Evolutionary conservation across 2,797 vertebrate genomes (phyloP), one percentile per base, ranked within the genome.

Genomic region (Aulostomus chinensis): DNA sequence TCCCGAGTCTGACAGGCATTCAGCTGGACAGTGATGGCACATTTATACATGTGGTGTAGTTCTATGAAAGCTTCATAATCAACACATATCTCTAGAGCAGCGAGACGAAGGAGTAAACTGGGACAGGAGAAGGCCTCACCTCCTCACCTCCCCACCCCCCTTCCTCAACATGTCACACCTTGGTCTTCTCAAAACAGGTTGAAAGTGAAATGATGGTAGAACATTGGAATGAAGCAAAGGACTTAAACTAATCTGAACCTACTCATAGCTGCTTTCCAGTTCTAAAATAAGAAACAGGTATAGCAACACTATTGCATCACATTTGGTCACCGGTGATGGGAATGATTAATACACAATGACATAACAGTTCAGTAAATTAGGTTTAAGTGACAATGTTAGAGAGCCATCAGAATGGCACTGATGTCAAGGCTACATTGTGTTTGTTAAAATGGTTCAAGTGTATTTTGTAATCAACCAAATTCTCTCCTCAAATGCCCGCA

Each of bases 161-260:
- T 8, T 4, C 22, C 8, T 29, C 25, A 66, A 58, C 20, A 37
- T 3, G 4, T 29, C 10, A 59, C 11, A 48, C 20, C 31, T 61
- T 77, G 70, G 72, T 74, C 63, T 55, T 39, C 34, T 29, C 12
- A 28, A n/a, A 17, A 11, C 4, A 8, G 36, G 32, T n/a, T 30
- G 22, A 32, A 5, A 45, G 15, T 28, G 28, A 62, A 50, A 58
- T 2, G 6, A 11, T 21, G 21, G 33, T n/a, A 47, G 43, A 34
- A 14, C 15, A 32, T 39, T 7, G 58, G 68, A 84, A 71, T 69
- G 4, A 73, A 47, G 22, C 33, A 25, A 68, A 62, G 22, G 17
- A n/a, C n/a, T n/a, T n/a, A n/a, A 48, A 61, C 18, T 45, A 9
- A 30, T 30, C 18, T 53, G 7, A 40, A 41, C 36, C 5, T 8